Evolutionary conservation across 2,797 vertebrate genomes (phyloP).

Genomic region (Heteromormyrus szaboi): DNA sequence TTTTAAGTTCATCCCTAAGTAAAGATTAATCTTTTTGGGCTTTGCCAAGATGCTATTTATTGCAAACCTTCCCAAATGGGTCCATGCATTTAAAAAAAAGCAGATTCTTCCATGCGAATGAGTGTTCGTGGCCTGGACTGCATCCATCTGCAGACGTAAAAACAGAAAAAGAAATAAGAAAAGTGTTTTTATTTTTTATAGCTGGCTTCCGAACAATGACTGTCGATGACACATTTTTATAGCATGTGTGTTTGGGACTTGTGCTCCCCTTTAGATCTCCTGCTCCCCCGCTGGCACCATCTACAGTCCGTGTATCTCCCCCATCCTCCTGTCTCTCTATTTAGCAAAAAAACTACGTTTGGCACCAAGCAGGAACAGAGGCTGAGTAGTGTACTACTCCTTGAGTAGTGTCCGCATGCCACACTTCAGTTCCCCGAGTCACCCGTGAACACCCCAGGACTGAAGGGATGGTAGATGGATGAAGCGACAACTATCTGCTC

Average conservation of each 20-base stretch:
- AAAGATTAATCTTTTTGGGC: constrained; percentile 18
- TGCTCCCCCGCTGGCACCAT: constrained; percentile 36
- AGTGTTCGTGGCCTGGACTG: constrained; percentile 11
- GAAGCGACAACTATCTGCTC: constrained; percentile 26
- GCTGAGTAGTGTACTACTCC: constrained; percentile 21
- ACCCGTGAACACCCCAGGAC: neutral
- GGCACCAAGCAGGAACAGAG: constrained; percentile 17
- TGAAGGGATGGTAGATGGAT: constrained; percentile 15
- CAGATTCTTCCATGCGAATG: constrained; percentile 18
- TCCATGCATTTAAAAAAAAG: constrained; percentile 3
- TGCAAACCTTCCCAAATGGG: constrained; percentile 12
- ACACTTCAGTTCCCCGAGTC: constrained; percentile 1
- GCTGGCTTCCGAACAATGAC: constrained; percentile 39
- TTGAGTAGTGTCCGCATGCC: constrained; percentile 15
- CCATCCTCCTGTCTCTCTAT: constrained; percentile 45
- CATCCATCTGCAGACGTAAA: constrained; percentile 17
- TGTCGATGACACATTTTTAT: constrained; percentile 39
- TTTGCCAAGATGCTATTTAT: constrained; percentile 13
- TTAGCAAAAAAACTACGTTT: constrained; percentile 17
- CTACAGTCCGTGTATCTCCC: constrained; percentile 41
- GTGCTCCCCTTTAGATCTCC: constrained; percentile 26
- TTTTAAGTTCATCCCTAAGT: constrained; percentile 16
- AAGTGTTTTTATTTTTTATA: constrained; percentile 38
- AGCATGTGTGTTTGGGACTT: constrained; percentile 49
- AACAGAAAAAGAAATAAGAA: constrained; percentile 33